Percentiles rank a stretch among this genome's conserved stretches.
phyloP scores from a whole-genome alignment of 2,888 invertebrate genomes.

The Drosophila mayaguana region DNA sequence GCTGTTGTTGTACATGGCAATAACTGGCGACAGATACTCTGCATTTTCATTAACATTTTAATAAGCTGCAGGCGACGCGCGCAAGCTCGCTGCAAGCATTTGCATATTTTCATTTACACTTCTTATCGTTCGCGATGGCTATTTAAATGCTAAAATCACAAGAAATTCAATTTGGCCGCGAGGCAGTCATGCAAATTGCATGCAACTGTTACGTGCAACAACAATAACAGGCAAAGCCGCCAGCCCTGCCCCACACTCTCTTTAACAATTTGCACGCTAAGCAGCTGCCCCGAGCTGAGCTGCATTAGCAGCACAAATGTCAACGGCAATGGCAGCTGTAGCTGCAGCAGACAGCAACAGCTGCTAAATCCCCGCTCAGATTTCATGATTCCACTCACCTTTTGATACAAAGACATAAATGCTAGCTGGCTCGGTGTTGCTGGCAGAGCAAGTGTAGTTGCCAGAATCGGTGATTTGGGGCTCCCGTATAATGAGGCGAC shows the following conservation, averaged over 20 bases:
- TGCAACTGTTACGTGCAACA: slow-evolving; percentile 49
- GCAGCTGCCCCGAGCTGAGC: slow-evolving; percentile 15
- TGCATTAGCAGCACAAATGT: slow-evolving; percentile 10
- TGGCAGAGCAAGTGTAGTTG: slow-evolving; percentile 95
- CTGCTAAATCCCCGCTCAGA: slow-evolving; percentile 36
- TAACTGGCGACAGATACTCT: slow-evolving; percentile 34
- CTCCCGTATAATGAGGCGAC: slow-evolving; percentile 92
- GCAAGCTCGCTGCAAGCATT: slow-evolving; percentile 38
- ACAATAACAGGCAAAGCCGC: too few species aligned
- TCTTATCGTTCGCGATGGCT: slow-evolving; percentile 64
- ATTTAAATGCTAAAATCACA: slow-evolving; percentile 74
- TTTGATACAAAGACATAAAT: slow-evolving; percentile 96
- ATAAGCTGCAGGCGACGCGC: slow-evolving; percentile 66
- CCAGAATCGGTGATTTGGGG: slow-evolving; percentile 94
- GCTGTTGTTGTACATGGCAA: slow-evolving; percentile 24
- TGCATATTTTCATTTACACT: slow-evolving; percentile 78
- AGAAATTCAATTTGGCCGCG: slow-evolving; percentile 64
- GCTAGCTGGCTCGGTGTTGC: slow-evolving; percentile 95
- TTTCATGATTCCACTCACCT: slow-evolving; percentile 87
- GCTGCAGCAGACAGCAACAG: slow-evolving; percentile 30
- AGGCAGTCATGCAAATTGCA: slow-evolving; percentile 54
- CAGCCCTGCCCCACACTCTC: not conserved
- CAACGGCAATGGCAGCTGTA: slow-evolving; percentile 4
- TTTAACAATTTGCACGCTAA: slow-evolving; percentile 32
- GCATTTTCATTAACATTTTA: slow-evolving; percentile 66